Evolutionary conservation across 2,888 invertebrate species (phyloP), one percentile per base, ranked within the genome.

Genomic region (Aromia moschata): DNA sequence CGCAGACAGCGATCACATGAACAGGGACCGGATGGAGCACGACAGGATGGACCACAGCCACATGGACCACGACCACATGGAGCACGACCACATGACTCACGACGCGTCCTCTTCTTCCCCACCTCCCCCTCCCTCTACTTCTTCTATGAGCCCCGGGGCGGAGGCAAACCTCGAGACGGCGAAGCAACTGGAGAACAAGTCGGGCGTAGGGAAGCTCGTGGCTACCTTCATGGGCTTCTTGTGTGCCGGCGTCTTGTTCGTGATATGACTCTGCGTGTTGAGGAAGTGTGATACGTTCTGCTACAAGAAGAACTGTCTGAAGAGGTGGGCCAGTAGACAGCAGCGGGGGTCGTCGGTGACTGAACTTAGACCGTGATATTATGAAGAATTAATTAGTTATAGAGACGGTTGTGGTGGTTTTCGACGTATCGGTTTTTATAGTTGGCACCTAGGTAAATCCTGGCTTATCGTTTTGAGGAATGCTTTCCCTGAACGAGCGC

Each of bases 231-330:
- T 58, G 5, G 53, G 51, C 3, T 31, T 62, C 12, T 11, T 62
- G n/a, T 55, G 51, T 31, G 62, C 62, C 11, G 40, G 55, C 20
- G 17, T 31, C 2, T 9, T 58, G 37, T 58, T 58, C 43, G 33
- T 17, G 12, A 31, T 62, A 14, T 62, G 58, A 61, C 57, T 52
- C 14, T 52, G 40, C 10, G n/a, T 52, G 10, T 16, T 52, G 41
- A 52, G 7, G 11, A 52, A 52, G 41, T 52, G 52, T 41, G 52
- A 52, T 52, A 52, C 52, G n/a, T 14, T 17, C 41, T 52, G 52
- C 31, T 52, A 52, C 41, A 52, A 41, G 52, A 52, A 52, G 20
- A 52, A 41, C 11, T 52, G 30, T 41, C 31, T 49, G 20, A 38
- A 20, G 4, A 49, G 16, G 4, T 38, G 49, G 38, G 49, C 36